Percentiles rank a stretch among this genome's conserved stretches.
phyloP scores from a whole-genome alignment of 2,113 vertebrate genomes.

The Cochlearius cochlearius region DNA sequence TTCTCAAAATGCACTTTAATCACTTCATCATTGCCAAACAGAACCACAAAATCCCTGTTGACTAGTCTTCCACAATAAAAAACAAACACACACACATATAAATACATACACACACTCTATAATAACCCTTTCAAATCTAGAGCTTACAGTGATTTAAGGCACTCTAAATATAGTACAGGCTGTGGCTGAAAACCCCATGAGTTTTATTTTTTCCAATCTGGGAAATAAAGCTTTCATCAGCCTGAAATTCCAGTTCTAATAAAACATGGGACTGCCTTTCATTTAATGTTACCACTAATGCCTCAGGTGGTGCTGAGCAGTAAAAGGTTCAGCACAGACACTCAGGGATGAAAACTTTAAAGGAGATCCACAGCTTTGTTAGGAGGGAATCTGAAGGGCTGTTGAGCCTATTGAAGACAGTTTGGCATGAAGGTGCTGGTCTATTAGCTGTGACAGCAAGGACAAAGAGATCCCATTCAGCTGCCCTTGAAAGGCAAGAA shows the following conservation, averaged over 20 bases:
- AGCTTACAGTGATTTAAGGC: slow-evolving; percentile 26
- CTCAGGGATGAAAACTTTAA: not conserved
- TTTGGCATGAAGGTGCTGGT: not conserved
- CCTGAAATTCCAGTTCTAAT: slow-evolving; percentile 23
- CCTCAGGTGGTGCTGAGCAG: not conserved
- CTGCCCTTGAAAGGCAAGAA: not conserved
- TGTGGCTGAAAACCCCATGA: slow-evolving; percentile 51
- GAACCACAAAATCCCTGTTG: slow-evolving; percentile 44
- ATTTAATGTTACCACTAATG: not conserved
- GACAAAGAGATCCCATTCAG: not conserved
- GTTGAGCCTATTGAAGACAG: not conserved
- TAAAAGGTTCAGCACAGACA: not conserved
- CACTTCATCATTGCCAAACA: slow-evolving; percentile 32
- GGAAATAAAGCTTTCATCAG: slow-evolving; percentile 68
- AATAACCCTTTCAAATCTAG: slow-evolving; percentile 23
- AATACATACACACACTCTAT: not conserved
- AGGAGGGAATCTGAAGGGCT: not conserved
- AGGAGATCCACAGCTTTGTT: not conserved
- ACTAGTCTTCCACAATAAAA: slow-evolving; percentile 20
- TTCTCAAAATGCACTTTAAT: slow-evolving; percentile 39
- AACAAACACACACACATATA: not conserved
- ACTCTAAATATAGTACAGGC: slow-evolving; percentile 65
- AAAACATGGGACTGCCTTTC: not conserved
- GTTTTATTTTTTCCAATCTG: slow-evolving; percentile 15
- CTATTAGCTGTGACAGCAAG: not conserved